These are phyloP conservation scores for Agrotis clavis DNA, from an alignment of 2,888 invertebrate species.

Conservation along the genomic window DNA sequence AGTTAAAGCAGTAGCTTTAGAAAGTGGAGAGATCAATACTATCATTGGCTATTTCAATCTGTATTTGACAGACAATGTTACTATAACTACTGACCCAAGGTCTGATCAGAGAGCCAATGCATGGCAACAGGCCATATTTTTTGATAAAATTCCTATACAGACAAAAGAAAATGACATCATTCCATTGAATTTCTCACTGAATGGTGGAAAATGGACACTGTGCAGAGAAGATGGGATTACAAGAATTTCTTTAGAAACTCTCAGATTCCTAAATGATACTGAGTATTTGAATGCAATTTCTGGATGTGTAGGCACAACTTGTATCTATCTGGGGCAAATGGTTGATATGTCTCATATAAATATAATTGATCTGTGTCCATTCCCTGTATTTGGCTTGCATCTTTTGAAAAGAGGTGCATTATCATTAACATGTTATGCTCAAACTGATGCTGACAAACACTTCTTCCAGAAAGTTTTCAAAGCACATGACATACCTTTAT, in stretches of 20 bases:
- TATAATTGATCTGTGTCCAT: slow-evolving; percentile 92
- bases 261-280: slow-evolving; percentile 89
- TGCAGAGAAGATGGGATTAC: slow-evolving; percentile 67
- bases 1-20: slow-evolving; percentile 79
- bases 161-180: slow-evolving; percentile 76
- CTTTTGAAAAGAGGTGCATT: slow-evolving; percentile 89
- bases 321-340: slow-evolving; percentile 82
- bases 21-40: slow-evolving; percentile 92
- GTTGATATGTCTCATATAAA: slow-evolving; percentile 76
- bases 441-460: slow-evolving; percentile 78
- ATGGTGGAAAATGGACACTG: slow-evolving; percentile 82
- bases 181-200: slow-evolving; percentile 79
- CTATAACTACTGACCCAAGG: slow-evolving; percentile 92
- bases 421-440: slow-evolving; percentile 85
- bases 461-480: slow-evolving; percentile 85
- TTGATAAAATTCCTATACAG: slow-evolving; percentile 84
- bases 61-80: slow-evolving; percentile 92
- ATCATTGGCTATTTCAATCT: slow-evolving; percentile 94
- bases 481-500: slow-evolving; percentile 81
- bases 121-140: slow-evolving; percentile 95
- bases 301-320: slow-evolving; percentile 79
- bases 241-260: slow-evolving; percentile 77
- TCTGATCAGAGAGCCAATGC: slow-evolving; percentile 89
- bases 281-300: slow-evolving; percentile 84
- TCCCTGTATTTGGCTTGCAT: slow-evolving; percentile 92